Conservation (phyloP, 2,797 vertebrate genomes). For the Semotilus atromaculatus region DNA sequence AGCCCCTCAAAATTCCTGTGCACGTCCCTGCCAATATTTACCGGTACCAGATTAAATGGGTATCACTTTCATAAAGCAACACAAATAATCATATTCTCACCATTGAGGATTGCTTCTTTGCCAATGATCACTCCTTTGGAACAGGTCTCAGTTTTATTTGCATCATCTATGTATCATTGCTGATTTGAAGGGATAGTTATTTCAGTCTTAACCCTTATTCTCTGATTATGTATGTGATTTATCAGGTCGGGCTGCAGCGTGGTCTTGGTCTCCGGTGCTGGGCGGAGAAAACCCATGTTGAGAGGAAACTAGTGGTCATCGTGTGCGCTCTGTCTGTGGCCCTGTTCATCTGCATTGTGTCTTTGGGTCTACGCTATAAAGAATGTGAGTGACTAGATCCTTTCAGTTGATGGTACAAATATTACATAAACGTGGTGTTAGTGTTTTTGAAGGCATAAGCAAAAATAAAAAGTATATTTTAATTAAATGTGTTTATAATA, state of each 20-base stretch:
- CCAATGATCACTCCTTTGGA: background rate
- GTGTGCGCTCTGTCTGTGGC: constrained; percentile 73
- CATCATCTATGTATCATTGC: background rate
- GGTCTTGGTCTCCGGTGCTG: constrained; percentile 78
- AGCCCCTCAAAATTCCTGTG: too few relatives aligned
- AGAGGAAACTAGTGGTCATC: constrained; percentile 83
- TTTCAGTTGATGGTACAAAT: background rate
- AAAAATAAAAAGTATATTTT: too few relatives aligned
- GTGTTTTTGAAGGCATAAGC: background rate
- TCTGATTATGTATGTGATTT: constrained; percentile 15
- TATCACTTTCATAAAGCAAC: background rate
- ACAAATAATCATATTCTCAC: background rate
- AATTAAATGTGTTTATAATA: background rate
- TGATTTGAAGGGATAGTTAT: background rate
- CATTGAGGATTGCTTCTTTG: background rate
- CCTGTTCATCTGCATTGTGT: constrained; percentile 80
- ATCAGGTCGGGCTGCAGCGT: constrained; percentile 83
- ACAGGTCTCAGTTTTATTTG: background rate
- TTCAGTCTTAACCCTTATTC: constrained; percentile 2
- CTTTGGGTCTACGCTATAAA: constrained; percentile 84
- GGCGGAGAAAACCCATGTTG: constrained; percentile 75
- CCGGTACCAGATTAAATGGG: background rate
- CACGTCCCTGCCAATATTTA: too few relatives aligned
- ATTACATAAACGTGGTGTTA: background rate
- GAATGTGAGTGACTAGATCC: constrained; percentile 80